Evolutionary conservation across 2,113 vertebrate genomes (phyloP), one percentile per base, ranked within the genome.

Genomic region (Perca flavescens): DNA sequence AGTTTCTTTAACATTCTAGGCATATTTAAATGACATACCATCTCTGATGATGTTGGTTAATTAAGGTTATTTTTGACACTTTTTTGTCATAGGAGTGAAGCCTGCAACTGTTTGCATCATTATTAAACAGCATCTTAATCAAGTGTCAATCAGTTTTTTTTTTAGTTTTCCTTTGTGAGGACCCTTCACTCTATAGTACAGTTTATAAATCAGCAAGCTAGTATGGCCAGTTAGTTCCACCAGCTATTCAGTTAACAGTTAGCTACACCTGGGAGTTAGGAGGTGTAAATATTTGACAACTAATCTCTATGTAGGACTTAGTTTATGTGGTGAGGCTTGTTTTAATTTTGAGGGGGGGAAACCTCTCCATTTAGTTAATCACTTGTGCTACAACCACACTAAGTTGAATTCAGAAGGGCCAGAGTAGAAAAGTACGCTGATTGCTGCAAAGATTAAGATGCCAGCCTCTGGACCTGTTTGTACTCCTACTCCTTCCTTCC

Each of bases 231-330:
- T 22, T 28, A 12, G 71, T 62, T 76, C 15, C 17, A 14, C 63
- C 19, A 52, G 28, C 31, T 36, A 47, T 15, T 61, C 16, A 34
- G 31, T 63, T 63, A 31, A 36, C 4, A 40, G 21, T 47, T 7
- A 46, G 36, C 56, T 74, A 16, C 28, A 74, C 4, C 5, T 50
- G 46, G 17, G 22, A 49, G 58, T 17, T 13, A 40, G 49, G 14
- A 40, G 60, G n/a, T 50, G 61, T 65, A 22, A 65, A 65, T 76
- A 54, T 76, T 64, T 31, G 46, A 46, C 69, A 12, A 17, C 10
- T 17, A 1, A 63, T 49, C 17, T 74, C 57, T 16, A 10, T 34
- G 22, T 31, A 9, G 36, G 15, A 53, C 6, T 25, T 3, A n/a
- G 46, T 63, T 40, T 13, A 31, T 34, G 57, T 19, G 31, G 28